Evolutionary conservation across 92 coral and sea anemone genomes (phyloP).

Genomic region (Palythoa caribaeorum): DNA sequence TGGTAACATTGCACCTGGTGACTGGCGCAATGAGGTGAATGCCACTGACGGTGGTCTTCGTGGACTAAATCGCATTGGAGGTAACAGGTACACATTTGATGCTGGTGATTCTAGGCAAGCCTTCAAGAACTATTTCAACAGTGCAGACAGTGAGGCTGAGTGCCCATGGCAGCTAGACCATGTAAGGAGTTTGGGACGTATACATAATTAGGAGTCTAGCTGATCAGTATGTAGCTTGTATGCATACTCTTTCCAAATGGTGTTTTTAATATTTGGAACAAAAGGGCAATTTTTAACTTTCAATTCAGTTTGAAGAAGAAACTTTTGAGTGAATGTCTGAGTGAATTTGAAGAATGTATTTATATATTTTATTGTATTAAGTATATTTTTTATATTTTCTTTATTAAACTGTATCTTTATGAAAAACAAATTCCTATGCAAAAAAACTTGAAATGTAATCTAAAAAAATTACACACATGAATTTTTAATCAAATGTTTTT

Average conservation of each 20-base stretch:
- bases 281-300: constrained; percentile 12
- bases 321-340: constrained; percentile 10
- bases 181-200: constrained; percentile 19
- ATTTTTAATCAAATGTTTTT: constrained; percentile 8
- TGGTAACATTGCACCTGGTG: constrained; percentile 30
- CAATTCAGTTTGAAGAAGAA: constrained; percentile 31
- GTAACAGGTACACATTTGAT: constrained; percentile 31
- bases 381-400: background rate
- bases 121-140: constrained; percentile 15
- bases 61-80: constrained; percentile 15
- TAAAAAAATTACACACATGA: constrained; percentile 18
- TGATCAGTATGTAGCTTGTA: constrained; percentile 2
- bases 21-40: constrained; percentile 16
- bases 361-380: background rate
- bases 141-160: constrained; percentile 24
- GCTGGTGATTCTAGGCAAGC: constrained; percentile 13
- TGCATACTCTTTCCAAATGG: constrained; percentile 3
- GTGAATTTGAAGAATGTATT: constrained; percentile 13
- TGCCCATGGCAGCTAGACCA: constrained; percentile 23
- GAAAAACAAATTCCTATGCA: too few species aligned
- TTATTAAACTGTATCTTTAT: background rate
- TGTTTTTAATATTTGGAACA: constrained; percentile 6
- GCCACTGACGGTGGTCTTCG: constrained; percentile 1
- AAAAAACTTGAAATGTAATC: constrained; percentile 15
- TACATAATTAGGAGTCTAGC: constrained; percentile 25